A percentile compares a stretch with the other conserved stretches of the same genome.
phyloP scores from a whole-genome alignment of 37 sponge, comb jelly and placozoan species.

The Mnemiopsis leidyi region DNA sequence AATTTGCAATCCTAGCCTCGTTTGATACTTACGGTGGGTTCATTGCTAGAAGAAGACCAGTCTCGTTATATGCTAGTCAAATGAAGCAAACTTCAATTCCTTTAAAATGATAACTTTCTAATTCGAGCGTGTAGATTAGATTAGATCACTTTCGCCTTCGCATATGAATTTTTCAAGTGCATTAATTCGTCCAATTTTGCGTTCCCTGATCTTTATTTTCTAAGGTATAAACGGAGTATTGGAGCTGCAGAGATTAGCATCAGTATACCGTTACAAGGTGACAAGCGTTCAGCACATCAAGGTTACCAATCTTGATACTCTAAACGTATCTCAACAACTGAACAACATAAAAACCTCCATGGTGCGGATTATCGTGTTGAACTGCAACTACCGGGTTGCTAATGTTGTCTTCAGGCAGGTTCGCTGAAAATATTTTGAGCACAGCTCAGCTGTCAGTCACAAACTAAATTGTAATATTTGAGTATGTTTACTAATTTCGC shows the following conservation, averaged over 20 bases:
- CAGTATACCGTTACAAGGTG: neutral
- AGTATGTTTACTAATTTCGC: too few species aligned
- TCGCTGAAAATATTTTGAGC: too few species aligned
- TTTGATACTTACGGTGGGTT: neutral
- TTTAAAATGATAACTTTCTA: too few species aligned
- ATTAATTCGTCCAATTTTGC: neutral
- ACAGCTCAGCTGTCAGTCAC: too few species aligned
- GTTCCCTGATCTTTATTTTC: neutral
- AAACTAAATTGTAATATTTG: too few species aligned
- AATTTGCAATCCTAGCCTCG: slow-evolving; percentile 4
- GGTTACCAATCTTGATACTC: neutral
- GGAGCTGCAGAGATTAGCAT: neutral
- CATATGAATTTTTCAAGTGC: too few species aligned
- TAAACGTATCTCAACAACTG: neutral
- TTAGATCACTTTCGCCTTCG: too few species aligned
- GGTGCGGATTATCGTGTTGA: neutral
- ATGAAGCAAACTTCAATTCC: too few species aligned
- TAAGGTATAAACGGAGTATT: slow-evolving; percentile 1
- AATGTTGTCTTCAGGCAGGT: neutral
- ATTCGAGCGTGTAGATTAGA: too few species aligned
- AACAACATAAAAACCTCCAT: neutral
- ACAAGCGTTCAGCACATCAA: neutral
- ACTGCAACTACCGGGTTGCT: neutral
- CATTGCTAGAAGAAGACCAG: too few species aligned
- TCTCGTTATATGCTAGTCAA: too few species aligned